These are phyloP conservation scores for Notospermus geniculatus DNA, from an alignment of 1,140 invertebrate genomes.

Conservation along the genomic window DNA sequence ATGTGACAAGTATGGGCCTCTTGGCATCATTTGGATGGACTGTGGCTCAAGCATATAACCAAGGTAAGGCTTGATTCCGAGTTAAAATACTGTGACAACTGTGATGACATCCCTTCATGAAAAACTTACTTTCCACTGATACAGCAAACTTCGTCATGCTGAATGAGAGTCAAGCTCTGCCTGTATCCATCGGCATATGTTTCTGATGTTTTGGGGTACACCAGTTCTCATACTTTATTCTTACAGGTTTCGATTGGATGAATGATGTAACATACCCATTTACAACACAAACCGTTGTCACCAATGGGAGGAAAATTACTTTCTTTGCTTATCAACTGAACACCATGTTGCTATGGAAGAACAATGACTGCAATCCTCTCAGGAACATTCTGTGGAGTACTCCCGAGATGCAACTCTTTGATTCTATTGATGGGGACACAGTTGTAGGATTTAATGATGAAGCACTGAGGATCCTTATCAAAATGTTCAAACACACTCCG, in stretches of 20 bases:
- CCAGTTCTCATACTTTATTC: constrained; percentile 18
- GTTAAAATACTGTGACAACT: neutral
- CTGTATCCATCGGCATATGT: neutral
- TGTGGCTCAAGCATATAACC: constrained; percentile 74
- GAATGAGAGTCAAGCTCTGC: neutral
- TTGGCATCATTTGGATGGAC: constrained; percentile 77
- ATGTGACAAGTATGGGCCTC: constrained; percentile 48
- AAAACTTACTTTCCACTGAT: neutral
- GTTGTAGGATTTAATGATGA: constrained; percentile 75
- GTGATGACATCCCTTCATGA: neutral
- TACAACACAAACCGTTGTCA: constrained; percentile 77
- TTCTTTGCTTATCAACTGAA: constrained; percentile 89
- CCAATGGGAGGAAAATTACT: constrained; percentile 78
- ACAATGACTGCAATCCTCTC: constrained; percentile 65
- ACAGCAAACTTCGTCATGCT: neutral
- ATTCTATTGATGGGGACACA: constrained; percentile 69
- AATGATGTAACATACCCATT: constrained; percentile 87
- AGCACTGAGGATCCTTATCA: constrained; percentile 71
- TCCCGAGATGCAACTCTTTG: constrained; percentile 70
- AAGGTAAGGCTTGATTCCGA: constrained; percentile 59
- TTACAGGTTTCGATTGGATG: constrained; percentile 78
- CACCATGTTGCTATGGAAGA: constrained; percentile 67
- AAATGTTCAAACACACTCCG: constrained; percentile 73
- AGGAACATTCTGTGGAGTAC: constrained; percentile 82
- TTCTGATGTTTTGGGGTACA: neutral